Evolutionary conservation across 2,888 invertebrate species (phyloP), one percentile per base, ranked within the genome.

Genomic region (Cephus pygmeus): DNA sequence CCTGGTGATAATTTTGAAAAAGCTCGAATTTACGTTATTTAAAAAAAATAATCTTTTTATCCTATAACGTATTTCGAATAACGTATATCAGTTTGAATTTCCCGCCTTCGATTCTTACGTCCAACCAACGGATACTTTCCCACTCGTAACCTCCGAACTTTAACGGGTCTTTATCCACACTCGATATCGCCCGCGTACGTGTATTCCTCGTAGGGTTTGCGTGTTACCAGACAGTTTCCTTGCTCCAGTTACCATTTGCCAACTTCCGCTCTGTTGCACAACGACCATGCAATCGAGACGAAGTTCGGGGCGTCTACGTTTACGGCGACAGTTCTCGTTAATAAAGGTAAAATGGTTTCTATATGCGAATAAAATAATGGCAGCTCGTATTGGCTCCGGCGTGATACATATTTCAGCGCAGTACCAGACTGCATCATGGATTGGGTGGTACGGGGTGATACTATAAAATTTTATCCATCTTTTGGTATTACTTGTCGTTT

Each of bases 171-270:
- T 56, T 56, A 23, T 56, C 6, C 9, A 23, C 9, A 56, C 56
- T 56, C 2, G 2, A 56, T 23, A 9, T 56, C 56, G 9, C 2
- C 0, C 6, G 2, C 23, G 6, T 56, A 6, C 2, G 9, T 56
- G 56, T 56, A 23, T 9, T 56, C 9, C 23, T 2, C 56, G 9
- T 23, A 15, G 56, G 56, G 56, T 9, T 23, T 23, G 56, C 56
- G 56, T 56, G 56, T 23, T 23, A 56, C 56, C 56, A 23, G 40
- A 40, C 40, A 40, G 56, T 75, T 34, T 23, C 75, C 33, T 82
- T 83, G 83, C 80, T 83, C 83, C 83, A 86, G 85, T 85, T 85
- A 82, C 78, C 81, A 81, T 86, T 86, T 85, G 81, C 81, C 79
- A 86, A 85, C 84, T 86, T 82, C 79, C 79, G 77, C 79, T 81